These are phyloP conservation scores for Porites divaricata DNA, from an alignment of 92 coral and sea anemone genomes.

Conservation along the genomic window DNA sequence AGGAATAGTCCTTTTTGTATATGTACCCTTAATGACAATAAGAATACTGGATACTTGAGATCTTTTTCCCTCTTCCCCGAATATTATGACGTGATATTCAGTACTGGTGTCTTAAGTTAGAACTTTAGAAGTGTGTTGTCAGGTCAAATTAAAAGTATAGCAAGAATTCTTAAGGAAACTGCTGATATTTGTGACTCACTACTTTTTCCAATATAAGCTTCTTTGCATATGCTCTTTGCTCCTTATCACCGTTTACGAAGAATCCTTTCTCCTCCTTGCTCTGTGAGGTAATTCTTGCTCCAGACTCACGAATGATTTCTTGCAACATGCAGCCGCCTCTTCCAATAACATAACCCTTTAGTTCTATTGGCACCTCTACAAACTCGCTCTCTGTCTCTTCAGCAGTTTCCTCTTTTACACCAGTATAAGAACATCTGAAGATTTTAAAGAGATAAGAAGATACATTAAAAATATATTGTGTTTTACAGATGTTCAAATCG, in stretches of 20 bases:
- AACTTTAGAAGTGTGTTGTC: no score
- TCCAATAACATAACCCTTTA: constrained; percentile 19
- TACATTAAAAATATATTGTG: no score
- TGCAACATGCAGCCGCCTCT: not conserved
- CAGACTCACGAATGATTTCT: not conserved
- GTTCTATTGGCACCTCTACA: not conserved
- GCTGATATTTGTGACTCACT: not conserved
- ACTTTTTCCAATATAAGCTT: constrained; percentile 6
- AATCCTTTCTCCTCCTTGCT: constrained; percentile 5
- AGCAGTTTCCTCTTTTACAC: not conserved
- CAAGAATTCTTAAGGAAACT: no score
- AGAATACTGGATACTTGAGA: no score
- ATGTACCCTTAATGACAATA: no score
- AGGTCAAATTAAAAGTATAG: no score
- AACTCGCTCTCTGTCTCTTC: constrained; percentile 4
- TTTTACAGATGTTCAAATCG: no score
- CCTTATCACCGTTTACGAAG: not conserved
- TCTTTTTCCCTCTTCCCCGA: no score
- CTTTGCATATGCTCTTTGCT: constrained; percentile 21
- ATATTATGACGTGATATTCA: no score
- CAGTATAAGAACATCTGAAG: not conserved
- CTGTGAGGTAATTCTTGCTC: not conserved
- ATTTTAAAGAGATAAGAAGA: not conserved
- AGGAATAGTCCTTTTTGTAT: no score
- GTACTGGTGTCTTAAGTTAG: no score